Conservation (phyloP, 1,140 invertebrate genomes). For the Drosophila takahashii region DNA sequence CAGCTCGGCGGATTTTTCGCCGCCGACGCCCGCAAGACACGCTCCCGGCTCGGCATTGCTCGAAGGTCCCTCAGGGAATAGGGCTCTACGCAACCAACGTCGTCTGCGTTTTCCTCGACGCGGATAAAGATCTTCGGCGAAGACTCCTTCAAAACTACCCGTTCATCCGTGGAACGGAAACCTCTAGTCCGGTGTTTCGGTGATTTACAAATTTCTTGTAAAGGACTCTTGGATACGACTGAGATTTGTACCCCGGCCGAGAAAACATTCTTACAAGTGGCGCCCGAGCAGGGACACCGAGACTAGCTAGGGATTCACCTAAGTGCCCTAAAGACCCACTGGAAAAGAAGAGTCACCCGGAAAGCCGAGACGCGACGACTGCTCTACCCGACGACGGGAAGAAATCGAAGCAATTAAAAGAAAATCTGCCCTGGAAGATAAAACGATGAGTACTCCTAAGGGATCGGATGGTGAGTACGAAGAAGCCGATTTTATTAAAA, state of each 20-base stretch:
- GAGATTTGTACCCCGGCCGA: background rate
- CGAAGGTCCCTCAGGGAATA: too few species aligned
- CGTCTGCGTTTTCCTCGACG: too few species aligned
- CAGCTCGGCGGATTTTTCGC: too few species aligned
- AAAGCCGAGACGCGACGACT: background rate
- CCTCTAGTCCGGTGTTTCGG: background rate
- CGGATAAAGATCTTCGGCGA: too few species aligned
- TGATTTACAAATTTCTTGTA: constrained; percentile 1
- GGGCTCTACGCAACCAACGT: too few species aligned
- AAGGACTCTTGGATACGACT: background rate
- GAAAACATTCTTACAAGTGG: background rate
- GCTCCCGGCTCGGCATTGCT: too few species aligned
- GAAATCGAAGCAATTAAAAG: too few species aligned
- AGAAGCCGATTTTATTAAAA: too few species aligned
- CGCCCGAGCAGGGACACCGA: background rate
- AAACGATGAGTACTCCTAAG: background rate
- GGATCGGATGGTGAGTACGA: too few species aligned
- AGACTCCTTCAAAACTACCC: too few species aligned
- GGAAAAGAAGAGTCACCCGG: background rate
- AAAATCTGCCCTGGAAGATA: background rate
- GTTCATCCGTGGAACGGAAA: background rate
- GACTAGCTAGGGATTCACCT: background rate
- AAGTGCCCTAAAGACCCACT: background rate
- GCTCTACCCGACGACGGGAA: background rate
- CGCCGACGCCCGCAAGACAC: too few species aligned